Conservation (phyloP, 2,797 vertebrate genomes). For the Presbytis comata region DNA sequence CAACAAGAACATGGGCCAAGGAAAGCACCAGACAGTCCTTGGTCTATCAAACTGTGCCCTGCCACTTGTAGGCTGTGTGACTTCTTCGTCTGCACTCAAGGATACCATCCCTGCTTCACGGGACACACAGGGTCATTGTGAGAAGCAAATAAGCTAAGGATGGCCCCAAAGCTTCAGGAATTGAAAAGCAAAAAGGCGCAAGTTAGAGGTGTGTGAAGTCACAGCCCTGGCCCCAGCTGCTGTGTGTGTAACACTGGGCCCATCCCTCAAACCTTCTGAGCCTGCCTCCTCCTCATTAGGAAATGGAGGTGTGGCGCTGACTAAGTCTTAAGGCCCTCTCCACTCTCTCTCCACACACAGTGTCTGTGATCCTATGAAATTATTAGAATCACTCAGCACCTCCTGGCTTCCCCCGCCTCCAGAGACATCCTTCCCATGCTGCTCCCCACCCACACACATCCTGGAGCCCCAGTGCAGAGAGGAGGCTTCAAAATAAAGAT, state of each 20-base stretch:
- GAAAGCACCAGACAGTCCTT: not conserved
- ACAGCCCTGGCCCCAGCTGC: not conserved
- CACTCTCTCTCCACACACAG: not conserved
- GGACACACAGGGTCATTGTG: not conserved
- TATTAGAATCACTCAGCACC: conserved; percentile 20
- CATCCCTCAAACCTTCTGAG: not conserved
- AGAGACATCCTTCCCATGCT: not conserved
- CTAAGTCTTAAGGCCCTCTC: not conserved
- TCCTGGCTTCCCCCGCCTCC: not conserved
- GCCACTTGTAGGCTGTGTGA: conserved; percentile 36
- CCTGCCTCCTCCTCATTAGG: not conserved
- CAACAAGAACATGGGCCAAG: not conserved
- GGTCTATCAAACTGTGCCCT: not conserved
- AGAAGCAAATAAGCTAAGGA: not conserved
- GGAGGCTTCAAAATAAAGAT: conserved; percentile 59
- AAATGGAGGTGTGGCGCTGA: not conserved
- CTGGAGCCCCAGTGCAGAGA: conserved; percentile 40
- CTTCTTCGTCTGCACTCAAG: not conserved
- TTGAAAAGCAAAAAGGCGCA: not conserved
- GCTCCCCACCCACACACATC: conserved; percentile 7
- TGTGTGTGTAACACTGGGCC: not conserved
- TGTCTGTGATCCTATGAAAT: not conserved
- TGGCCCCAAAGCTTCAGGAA: not conserved
- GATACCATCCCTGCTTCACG: not conserved
- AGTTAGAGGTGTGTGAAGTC: not conserved